Evolutionary conservation across 1,140 invertebrate genomes (phyloP), one percentile per base, ranked within the genome.

Genomic region (Prorops nasuta): DNA sequence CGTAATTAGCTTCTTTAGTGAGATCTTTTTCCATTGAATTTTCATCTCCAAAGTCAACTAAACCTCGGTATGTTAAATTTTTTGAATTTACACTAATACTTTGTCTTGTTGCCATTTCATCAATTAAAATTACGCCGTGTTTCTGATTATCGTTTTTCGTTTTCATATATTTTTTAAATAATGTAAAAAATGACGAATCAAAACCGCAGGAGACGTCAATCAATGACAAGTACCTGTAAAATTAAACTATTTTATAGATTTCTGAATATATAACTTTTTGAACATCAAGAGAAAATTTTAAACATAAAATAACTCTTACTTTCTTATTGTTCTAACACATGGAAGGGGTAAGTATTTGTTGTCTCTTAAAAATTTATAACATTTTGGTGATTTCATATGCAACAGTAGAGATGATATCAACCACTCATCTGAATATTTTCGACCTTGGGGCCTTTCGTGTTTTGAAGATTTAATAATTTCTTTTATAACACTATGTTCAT

Each of bases 91-190:
- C 38, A 10, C 22, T 36, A 15, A 56, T 15, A 36, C 48, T 53
- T 41, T 62, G 44, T 1, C 56, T 12, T 12, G 46, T 43, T 15
- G 41, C 42, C 41, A 62, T 58, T 44, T 61, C 56, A 40, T 58
- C 52, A 8, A 55, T 3, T 3, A 58, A 22, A 18, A 58, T 4
- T 12, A 58, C 44, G 20, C 52, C 51, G 35, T 62, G 52, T 20
- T 32, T 55, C 28, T 58, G 22, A 6, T 34, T 19, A 2, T 44
- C 22, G n/a, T 18, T 35, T 39, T 45, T 40, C 32, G 56, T 58
- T 10, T 44, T 45, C 15, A 61, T 24, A 1, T 42, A 31, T 15
- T 15, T n/a, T 47, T 56, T 49, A 10, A 60, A 32, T n/a, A 58
- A 35, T 32, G 49, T 15, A 12, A 58, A 48, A 31, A 58, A 61